Base-by-base conservation (phyloP, 1,140 invertebrate species). In the Cylas formicarius region DNA sequence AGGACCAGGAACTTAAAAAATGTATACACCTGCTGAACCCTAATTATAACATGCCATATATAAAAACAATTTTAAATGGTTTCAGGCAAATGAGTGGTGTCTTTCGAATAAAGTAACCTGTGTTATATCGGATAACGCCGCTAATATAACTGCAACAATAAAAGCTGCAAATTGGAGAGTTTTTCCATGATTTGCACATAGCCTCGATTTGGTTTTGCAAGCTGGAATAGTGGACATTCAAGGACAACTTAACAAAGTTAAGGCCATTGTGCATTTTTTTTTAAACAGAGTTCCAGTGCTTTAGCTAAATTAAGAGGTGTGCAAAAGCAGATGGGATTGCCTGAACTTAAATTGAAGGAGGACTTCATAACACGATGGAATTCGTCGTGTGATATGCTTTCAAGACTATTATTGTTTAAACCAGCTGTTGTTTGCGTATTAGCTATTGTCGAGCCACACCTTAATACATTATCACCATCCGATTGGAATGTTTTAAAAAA, bases 121-220 rank as follows among this genome's bases (percentile, higher is more conserved):
- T 31, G 27, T 46, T 19, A 36, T 46, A 5, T 38, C 34, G 19
- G 34, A 46, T 19, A 39, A 39, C 13, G 44, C 44, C 4, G 11
- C 23, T 19, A 46, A 46, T 46, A 46, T 46, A 13, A 5, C 32
- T 23, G 35, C 34, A 38, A 36, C 44, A 4, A 21, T 46, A 20
- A 16, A 21, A 14, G 14, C 11, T 10, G 37, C 23, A 9, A 20
- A 11, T 8, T 40, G 37, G 37, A 33, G 17, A 8, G 16, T 16
- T 13, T 14, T 8, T 13, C 14, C 26, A 6, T 38, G 44, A 31
- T 46, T 46, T 39, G 44, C 44, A 28, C 44, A 46, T 32, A 10
- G 24, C 3, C 9, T 46, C 4, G 39, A 46, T 27, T 17, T 46
- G 10, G 7, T 46, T 14, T 34, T 39, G 4, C 35, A 46, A 31